Base-by-base conservation (phyloP, 2,113 vertebrate genomes). In the Centrocercus urophasianus region DNA sequence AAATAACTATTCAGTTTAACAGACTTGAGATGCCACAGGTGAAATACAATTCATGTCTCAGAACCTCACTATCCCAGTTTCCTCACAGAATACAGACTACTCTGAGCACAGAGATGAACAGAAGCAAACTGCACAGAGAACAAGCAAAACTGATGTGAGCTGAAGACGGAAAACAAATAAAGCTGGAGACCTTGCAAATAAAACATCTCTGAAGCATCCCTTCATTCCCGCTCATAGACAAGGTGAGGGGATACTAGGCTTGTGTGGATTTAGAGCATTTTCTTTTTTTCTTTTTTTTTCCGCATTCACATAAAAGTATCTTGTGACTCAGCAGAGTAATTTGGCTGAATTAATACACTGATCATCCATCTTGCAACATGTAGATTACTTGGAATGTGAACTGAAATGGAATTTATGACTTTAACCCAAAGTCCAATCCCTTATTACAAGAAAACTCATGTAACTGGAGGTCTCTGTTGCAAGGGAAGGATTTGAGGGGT, bases 271-370 rank as follows among this genome's bases (percentile, higher is more conserved):
- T 15, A 16, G 15, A 59, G 8, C 7, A 56, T 30, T 85, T 89
- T 48, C 70, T 27, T 30, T 59, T 21, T 25, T 38, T 38, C 36
- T 38, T 38, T 38, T 38, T 38, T 38, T 10, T 10, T 45, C 42
- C 50, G 47, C 13, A 11, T 27, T 36, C 70, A 32, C 13, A 11
- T 42, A 83, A 32, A 10, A 50, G 45, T 6, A 84, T 10, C 45
- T 19, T 36, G 32, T n/a, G 45, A 74, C 28, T n/a, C 52, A 42
- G 10, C 1, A 3, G 14, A 11, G 16, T 0, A 0, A 75, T 54
- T 13, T 67, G n/a, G 50, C 66, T 38, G 38, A 70, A 70, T 4
- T 3, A 43, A 89, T 14, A 54, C 6, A 48, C 28, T 34, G 12
- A 71, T 63, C 30, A 8, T 87, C 57, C 22, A 71, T 57, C 66